Conservation (phyloP, 2,888 invertebrate genomes). For the Pycnomerus fuliginosus region DNA sequence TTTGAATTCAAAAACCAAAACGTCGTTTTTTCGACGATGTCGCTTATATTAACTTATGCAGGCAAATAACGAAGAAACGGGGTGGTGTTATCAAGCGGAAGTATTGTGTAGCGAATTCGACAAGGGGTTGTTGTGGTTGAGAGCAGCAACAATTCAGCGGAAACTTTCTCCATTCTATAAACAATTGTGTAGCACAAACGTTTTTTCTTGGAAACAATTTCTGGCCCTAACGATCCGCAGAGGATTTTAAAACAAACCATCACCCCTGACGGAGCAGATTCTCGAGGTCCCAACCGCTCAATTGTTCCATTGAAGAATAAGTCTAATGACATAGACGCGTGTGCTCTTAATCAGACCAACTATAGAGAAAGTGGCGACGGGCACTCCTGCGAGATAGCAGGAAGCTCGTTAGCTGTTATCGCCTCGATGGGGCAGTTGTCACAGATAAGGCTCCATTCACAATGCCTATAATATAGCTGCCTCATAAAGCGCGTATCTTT, state of each 20-base stretch:
- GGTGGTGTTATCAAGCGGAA: too few relatives aligned
- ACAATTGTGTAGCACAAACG: too few relatives aligned
- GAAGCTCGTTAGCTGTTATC: constrained; percentile 46
- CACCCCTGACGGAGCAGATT: constrained; percentile 5
- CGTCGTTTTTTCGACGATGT: too few relatives aligned
- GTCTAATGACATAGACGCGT: constrained; percentile 14
- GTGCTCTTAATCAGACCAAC: constrained; percentile 31
- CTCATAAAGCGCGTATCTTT: constrained; percentile 31
- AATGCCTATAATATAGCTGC: constrained; percentile 34
- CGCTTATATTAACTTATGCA: too few relatives aligned
- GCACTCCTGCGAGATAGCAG: constrained; percentile 35
- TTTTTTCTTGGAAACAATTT: too few relatives aligned
- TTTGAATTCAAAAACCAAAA: too few relatives aligned
- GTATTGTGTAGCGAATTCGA: too few relatives aligned
- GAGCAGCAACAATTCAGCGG: too few relatives aligned
- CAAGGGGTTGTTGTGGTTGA: too few relatives aligned
- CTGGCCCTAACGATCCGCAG: constrained; percentile 16
- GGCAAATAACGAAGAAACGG: too few relatives aligned
- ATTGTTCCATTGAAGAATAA: constrained; percentile 22
- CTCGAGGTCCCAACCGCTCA: constrained; percentile 9
- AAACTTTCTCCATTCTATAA: too few relatives aligned
- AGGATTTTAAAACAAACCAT: constrained; percentile 20
- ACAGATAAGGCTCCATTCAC: constrained; percentile 38
- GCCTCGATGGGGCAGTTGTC: constrained; percentile 45
- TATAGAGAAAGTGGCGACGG: constrained; percentile 22